Conservation (phyloP, 2,797 vertebrate species). For the Melanotaenia boesemani region DNA sequence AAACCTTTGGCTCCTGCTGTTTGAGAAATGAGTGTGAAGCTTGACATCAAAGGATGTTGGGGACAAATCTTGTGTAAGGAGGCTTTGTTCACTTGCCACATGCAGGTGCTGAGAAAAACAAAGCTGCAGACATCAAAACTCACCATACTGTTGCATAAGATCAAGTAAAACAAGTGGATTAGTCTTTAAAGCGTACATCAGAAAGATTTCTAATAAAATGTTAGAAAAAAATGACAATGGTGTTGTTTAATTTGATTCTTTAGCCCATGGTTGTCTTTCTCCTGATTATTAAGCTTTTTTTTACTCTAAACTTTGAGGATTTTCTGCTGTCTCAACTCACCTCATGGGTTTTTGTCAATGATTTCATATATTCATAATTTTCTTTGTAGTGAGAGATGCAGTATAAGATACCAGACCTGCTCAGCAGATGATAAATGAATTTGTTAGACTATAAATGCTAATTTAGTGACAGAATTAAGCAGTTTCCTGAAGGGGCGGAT, state of each 20-base stretch:
- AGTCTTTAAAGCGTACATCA: not conserved
- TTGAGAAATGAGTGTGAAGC: constrained; percentile 71
- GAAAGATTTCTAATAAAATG: not conserved
- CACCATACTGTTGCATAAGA: constrained; percentile 6
- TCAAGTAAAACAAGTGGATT: not conserved
- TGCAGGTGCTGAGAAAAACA: constrained; percentile 28
- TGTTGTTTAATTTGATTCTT: no score
- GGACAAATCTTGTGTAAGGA: constrained; percentile 35
- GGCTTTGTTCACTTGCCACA: constrained; percentile 33
- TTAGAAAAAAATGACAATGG: no score
- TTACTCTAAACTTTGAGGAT: not conserved
- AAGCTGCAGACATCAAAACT: constrained; percentile 4
- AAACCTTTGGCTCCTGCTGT: constrained; percentile 69
- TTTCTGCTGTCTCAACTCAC: not conserved
- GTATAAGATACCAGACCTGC: not conserved
- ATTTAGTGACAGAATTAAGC: no score
- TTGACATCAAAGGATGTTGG: constrained; percentile 52
- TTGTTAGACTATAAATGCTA: no score
- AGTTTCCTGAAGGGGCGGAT: not conserved
- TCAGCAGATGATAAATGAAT: not conserved
- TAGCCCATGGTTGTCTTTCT: no score
- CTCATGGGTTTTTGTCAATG: not conserved
- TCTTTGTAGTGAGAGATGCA: not conserved
- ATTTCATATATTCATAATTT: not conserved
- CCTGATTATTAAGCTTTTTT: not conserved